Evolutionary conservation across 2,888 invertebrate genomes (phyloP).

Genomic region (Ochropacha duplaris): DNA sequence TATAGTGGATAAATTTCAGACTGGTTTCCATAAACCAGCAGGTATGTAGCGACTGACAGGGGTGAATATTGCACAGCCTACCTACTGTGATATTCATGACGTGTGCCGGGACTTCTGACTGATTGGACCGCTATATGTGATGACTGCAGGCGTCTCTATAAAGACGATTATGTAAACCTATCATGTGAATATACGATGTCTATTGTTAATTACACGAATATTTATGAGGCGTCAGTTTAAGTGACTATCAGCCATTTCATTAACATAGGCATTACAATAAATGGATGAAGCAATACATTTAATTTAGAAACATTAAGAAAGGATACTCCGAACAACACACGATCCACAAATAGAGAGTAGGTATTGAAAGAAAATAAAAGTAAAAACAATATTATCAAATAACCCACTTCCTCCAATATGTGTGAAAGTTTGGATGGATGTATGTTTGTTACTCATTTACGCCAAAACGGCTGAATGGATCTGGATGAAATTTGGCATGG

Average conservation of each 20-base stretch:
- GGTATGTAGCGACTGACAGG: constrained; percentile 34
- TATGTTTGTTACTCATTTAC: too few relatives aligned
- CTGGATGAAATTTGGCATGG: too few relatives aligned
- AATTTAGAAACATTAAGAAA: too few relatives aligned
- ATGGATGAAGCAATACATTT: too few relatives aligned
- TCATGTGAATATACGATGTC: neutral
- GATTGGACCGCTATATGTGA: constrained; percentile 61
- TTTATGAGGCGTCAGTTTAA: neutral
- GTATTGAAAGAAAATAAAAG: too few relatives aligned
- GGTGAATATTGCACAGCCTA: constrained; percentile 56
- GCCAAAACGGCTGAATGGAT: too few relatives aligned
- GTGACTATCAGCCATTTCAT: neutral
- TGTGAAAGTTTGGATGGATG: too few relatives aligned
- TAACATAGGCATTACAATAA: neutral
- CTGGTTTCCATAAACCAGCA: constrained; percentile 24
- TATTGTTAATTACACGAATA: neutral
- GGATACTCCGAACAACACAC: too few relatives aligned
- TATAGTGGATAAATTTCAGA: constrained; percentile 15
- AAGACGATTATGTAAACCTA: constrained; percentile 16
- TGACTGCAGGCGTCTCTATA: constrained; percentile 35
- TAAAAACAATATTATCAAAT: too few relatives aligned
- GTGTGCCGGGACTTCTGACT: constrained; percentile 61
- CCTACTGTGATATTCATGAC: constrained; percentile 72
- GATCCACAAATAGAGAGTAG: too few relatives aligned
- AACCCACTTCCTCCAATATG: too few relatives aligned